Percentiles rank a stretch among this genome's conserved stretches.
phyloP scores from a whole-genome alignment of 1,140 invertebrate species.

The Mylabris phalerata region DNA sequence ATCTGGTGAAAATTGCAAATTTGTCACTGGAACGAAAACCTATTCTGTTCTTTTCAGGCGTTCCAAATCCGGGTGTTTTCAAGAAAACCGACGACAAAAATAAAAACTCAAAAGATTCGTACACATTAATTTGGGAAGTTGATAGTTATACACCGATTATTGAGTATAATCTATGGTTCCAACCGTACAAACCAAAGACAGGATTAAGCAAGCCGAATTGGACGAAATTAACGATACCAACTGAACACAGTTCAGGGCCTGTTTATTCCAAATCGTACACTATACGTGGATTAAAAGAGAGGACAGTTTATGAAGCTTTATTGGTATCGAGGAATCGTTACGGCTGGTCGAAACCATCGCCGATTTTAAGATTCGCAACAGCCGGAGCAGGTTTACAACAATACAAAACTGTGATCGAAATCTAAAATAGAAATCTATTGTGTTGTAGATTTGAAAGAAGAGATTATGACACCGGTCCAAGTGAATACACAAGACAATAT shows the following conservation, averaged over 20 bases:
- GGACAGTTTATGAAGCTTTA: constrained; percentile 61
- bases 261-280: constrained; percentile 61
- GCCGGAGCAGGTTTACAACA: constrained; percentile 44
- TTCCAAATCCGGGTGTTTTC: constrained; percentile 54
- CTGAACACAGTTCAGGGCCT: constrained; percentile 54
- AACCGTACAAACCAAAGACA: constrained; percentile 42
- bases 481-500: constrained; percentile 23
- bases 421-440: constrained; percentile 1
- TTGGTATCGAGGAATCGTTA: constrained; percentile 64
- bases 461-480: constrained; percentile 36
- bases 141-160: constrained; percentile 68
- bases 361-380: constrained; percentile 57
- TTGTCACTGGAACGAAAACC: not conserved
- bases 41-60: constrained; percentile 37
- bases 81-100: constrained; percentile 46
- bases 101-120: constrained; percentile 43
- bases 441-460: constrained; percentile 34
- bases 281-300: constrained; percentile 56
- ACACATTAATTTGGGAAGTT: constrained; percentile 68
- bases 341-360: constrained; percentile 60
- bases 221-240: constrained; percentile 62
- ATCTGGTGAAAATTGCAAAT: constrained; percentile 29
- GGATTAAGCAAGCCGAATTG: constrained; percentile 48
- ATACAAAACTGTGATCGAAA: constrained; percentile 3
- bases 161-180: constrained; percentile 63